Evolutionary conservation across 2,797 vertebrate genomes (phyloP).

Genomic region (Periparus ater): DNA sequence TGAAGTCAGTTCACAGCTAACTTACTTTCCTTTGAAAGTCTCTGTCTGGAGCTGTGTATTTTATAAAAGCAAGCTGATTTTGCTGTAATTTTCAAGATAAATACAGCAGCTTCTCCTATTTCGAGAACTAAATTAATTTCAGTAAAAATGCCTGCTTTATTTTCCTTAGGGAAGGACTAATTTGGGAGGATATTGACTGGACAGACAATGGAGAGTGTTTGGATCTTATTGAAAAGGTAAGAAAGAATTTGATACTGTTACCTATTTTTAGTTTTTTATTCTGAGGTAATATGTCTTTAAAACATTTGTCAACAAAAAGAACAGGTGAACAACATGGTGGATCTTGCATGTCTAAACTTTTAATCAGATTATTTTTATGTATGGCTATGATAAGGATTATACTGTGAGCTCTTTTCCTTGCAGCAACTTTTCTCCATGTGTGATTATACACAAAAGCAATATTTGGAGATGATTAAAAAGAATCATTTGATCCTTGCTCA

Average conservation of each 20-base stretch:
- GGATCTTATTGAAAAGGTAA: slow-evolving; percentile 97
- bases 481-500: accelerated
- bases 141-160: not conserved
- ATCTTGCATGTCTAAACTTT: not conserved
- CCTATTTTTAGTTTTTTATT: not conserved
- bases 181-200: slow-evolving; percentile 96
- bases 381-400: not conserved
- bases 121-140: not conserved
- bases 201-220: slow-evolving; percentile 97
- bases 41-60: not conserved
- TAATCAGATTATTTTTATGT: not conserved
- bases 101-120: not conserved
- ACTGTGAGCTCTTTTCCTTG: not conserved
- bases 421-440: not conserved
- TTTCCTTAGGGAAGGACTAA: slow-evolving; percentile 84
- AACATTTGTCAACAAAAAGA: not conserved
- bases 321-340: not conserved
- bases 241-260: not conserved
- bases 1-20: not conserved
- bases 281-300: not conserved
- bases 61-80: not conserved
- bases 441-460: not conserved
- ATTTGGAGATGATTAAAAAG: not conserved
- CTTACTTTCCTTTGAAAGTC: not conserved
- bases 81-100: not conserved